Evolutionary conservation across 2,888 invertebrate species (phyloP).

Genomic region (Trachelus tabidus): DNA sequence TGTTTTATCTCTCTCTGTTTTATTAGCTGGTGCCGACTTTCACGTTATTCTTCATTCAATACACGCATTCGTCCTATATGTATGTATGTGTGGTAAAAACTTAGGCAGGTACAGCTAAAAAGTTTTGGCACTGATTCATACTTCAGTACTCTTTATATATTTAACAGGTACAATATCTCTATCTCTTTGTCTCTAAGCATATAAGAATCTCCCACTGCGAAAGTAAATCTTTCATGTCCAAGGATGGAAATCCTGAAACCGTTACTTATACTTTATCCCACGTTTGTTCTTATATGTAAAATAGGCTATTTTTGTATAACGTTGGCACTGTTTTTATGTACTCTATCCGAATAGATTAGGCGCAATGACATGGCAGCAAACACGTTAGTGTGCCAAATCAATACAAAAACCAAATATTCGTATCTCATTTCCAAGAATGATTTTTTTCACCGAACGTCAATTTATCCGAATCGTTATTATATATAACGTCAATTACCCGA

Average conservation of each 20-base stretch:
- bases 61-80: neutral
- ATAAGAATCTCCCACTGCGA: neutral
- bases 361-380: no score
- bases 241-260: neutral
- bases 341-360: no score
- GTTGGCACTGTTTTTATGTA: neutral
- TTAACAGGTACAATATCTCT: neutral
- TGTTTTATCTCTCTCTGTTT: neutral
- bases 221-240: neutral
- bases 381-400: no score
- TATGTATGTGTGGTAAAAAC: neutral
- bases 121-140: neutral
- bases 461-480: no score
- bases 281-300: neutral
- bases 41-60: neutral
- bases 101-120: neutral
- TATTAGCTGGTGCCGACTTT: neutral
- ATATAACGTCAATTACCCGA: no score
- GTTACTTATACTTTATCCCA: neutral
- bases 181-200: neutral
- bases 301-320: neutral
- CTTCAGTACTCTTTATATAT: neutral
- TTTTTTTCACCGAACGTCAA: no score
- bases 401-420: no score
- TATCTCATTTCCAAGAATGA: no score